Evolutionary conservation across 2,888 invertebrate genomes (phyloP), one percentile per base, ranked within the genome.

Genomic region (Mechanitis messenoides): DNA sequence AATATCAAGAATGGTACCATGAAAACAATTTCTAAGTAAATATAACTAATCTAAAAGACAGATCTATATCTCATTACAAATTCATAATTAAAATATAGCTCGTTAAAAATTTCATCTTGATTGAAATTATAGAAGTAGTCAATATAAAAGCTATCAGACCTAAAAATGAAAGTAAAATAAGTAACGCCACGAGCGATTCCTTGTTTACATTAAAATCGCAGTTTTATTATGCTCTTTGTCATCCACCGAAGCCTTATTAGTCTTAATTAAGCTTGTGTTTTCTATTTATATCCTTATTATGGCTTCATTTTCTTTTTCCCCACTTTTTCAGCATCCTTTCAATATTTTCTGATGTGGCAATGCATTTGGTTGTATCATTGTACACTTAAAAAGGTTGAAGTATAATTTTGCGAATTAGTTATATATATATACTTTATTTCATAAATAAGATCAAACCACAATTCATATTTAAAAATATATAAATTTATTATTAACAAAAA

Each of bases 251-350:
- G 79, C 82, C 82, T 75, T 84, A 81, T 84, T 81, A 81, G 79
- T 83, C 75, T 79, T 85, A 83, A 85, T 87, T 84, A 84, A 77
- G 75, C 74, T 71, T 77, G 75, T 75, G 74, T 76, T 79, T 78
- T 76, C 72, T 71, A 71, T 79, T 75, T 73, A 72, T 74, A 69
- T 70, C 73, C 54, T 80, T 62, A 79, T 74, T 76, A 73, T 66
- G 83, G 79, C 73, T 82, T 83, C 80, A 71, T 74, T 76, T 73
- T 71, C 74, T 78, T 80, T 77, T 73, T 80, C 75, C 42, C 42
- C 42, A 42, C 42, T 7, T 42, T 42, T 42, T 42, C 9, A 42
- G 3, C 42, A 42, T 42, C 42, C 42, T 42, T 42, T 11, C 42
- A 42, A 42, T 42, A 42, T 42, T 2, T 42, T 42, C 7, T 42